Evolutionary conservation across 1,140 invertebrate species (phyloP).

Genomic region (Oedothorax gibbosus): DNA sequence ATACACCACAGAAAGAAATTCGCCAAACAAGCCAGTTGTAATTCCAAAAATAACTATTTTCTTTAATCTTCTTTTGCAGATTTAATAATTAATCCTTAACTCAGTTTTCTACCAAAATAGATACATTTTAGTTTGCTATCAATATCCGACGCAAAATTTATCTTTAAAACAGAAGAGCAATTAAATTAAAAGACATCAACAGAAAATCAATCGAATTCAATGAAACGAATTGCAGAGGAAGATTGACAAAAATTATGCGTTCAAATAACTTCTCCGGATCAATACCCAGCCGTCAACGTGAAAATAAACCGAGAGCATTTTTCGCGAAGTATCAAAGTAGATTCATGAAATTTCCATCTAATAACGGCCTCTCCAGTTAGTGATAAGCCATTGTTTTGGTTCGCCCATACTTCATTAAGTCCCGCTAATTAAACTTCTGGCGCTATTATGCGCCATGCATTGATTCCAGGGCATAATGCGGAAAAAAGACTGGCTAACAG

Average conservation of each 20-base stretch:
- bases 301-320: conserved; percentile 12
- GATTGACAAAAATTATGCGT: not conserved
- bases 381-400: conserved; percentile 27
- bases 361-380: not conserved
- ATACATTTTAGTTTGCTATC: no score
- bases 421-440: conserved; percentile 44
- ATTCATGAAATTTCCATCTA: not conserved
- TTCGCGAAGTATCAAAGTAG: not conserved
- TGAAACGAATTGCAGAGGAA: not conserved
- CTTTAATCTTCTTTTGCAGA: no score
- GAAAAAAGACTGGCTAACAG: conserved; percentile 11
- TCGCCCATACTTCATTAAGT: not conserved
- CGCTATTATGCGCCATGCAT: conserved; percentile 28
- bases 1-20: no score
- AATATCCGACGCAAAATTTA: not conserved
- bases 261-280: no score
- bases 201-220: not conserved
- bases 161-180: not conserved
- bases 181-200: not conserved
- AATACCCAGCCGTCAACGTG: no score
- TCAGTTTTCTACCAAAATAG: no score
- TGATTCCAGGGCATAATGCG: conserved; percentile 13
- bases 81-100: no score
- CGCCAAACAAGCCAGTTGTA: no score
- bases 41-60: no score